Conservation (phyloP, 1,140 invertebrate genomes). For the Galendromus occidentalis region DNA sequence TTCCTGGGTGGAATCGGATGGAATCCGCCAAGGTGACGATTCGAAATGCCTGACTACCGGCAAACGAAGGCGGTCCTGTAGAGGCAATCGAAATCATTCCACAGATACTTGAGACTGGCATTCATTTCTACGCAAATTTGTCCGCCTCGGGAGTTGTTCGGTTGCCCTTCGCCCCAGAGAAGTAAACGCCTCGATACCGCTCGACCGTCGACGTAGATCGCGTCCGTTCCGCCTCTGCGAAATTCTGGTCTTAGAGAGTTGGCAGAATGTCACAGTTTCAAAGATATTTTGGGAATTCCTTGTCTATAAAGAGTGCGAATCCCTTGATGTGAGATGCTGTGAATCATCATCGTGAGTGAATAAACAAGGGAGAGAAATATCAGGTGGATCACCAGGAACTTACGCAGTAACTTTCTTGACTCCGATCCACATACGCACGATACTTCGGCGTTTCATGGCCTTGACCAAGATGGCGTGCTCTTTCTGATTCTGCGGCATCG, state of each 20-base stretch:
- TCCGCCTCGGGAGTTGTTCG: constrained; percentile 18
- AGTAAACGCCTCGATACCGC: not conserved
- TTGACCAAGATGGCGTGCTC: constrained; percentile 16
- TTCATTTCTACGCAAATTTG: constrained; percentile 20
- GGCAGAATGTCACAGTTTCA: no score
- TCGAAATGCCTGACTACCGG: constrained; percentile 13
- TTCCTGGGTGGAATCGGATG: no score
- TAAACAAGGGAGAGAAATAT: no score
- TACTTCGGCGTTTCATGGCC: constrained; percentile 15
- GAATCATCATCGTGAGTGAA: no score
- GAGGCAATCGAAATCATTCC: constrained; percentile 19
- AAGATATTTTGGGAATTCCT: no score
- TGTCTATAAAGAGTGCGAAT: no score
- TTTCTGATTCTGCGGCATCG: constrained; percentile 14
- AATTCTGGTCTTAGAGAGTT: no score
- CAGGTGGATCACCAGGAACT: not conserved
- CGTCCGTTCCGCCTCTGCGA: not conserved
- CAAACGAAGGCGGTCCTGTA: constrained; percentile 16
- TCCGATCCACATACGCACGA: constrained; percentile 17
- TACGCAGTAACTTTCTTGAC: constrained; percentile 13
- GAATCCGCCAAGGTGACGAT: no score
- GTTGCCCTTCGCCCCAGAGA: constrained; percentile 19
- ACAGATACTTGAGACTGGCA: constrained; percentile 17
- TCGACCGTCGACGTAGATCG: constrained; percentile 16
- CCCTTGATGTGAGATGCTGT: no score